These are phyloP conservation scores for Ecdyonurus torrentis DNA, from an alignment of 2,888 invertebrate genomes.

Conservation along the genomic window DNA sequence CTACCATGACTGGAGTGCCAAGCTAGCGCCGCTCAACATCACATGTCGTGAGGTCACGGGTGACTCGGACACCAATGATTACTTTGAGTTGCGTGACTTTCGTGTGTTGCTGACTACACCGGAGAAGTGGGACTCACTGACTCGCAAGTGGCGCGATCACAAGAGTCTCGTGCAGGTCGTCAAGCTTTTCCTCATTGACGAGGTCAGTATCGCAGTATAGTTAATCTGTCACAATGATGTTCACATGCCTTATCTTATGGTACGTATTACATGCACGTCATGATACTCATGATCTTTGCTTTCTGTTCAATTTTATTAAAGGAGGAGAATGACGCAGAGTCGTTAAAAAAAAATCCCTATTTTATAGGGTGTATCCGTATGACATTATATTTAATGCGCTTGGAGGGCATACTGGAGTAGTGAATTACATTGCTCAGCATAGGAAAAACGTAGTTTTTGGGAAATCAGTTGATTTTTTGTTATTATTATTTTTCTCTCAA, in stretches of 20 bases:
- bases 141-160: constrained; percentile 55
- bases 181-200: constrained; percentile 54
- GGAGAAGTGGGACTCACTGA: constrained; percentile 72
- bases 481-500: no score
- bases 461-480: no score
- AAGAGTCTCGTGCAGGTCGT: constrained; percentile 40
- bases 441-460: no score
- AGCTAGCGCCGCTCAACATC: constrained; percentile 43
- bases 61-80: constrained; percentile 49
- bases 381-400: no score
- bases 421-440: no score
- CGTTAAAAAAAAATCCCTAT: no score
- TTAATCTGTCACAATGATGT: no score
- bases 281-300: no score
- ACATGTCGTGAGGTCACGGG: constrained; percentile 56
- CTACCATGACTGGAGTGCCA: constrained; percentile 50
- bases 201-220: constrained; percentile 37
- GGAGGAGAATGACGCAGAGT: neutral
- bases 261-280: no score
- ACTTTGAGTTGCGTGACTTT: constrained; percentile 24
- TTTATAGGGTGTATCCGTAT: no score
- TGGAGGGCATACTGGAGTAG: no score
- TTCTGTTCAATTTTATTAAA: neutral
- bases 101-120: constrained; percentile 64
- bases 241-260: no score